Percentiles rank a stretch among this genome's conserved stretches.
Conservation (phyloP, 2,888 invertebrate species). For the Caenorhabditis panamensis region DNA sequence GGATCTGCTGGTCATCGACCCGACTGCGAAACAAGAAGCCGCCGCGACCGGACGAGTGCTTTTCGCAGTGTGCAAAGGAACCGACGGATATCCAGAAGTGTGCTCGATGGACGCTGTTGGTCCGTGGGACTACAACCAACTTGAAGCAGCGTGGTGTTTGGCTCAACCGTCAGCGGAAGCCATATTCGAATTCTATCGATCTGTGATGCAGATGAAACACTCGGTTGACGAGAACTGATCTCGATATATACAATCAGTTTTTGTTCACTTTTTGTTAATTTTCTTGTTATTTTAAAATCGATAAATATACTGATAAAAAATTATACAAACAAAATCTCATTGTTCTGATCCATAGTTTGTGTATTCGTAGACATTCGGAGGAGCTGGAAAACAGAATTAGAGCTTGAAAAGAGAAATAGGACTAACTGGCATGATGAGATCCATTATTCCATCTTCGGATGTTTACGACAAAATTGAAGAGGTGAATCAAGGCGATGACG, state of each 20-base stretch:
- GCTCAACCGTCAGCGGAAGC: slow-evolving; percentile 49
- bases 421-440: slow-evolving; percentile 45
- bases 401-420: neutral
- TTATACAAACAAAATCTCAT: neutral
- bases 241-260: no score
- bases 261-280: no score
- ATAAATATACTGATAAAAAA: no score
- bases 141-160: slow-evolving; percentile 42
- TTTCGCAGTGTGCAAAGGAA: slow-evolving; percentile 53
- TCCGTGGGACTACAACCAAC: slow-evolving; percentile 28
- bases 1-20: slow-evolving; percentile 66
- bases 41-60: slow-evolving; percentile 65
- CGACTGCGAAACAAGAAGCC: slow-evolving; percentile 62
- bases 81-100: slow-evolving; percentile 40
- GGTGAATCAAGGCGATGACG: slow-evolving; percentile 32
- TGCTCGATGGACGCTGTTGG: slow-evolving; percentile 52
- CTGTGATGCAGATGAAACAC: slow-evolving; percentile 42
- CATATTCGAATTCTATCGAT: slow-evolving; percentile 54
- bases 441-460: slow-evolving; percentile 54
- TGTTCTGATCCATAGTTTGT: slow-evolving; percentile 44
- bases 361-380: slow-evolving; percentile 41
- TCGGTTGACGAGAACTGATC: slow-evolving; percentile 34
- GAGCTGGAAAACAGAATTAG: slow-evolving; percentile 43
- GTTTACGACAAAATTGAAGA: slow-evolving; percentile 38
- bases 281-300: no score